A percentile compares a stretch with the other conserved stretches of the same genome.
Conservation (phyloP, 2,113 vertebrate species). For the Corythornis vintsioides region DNA sequence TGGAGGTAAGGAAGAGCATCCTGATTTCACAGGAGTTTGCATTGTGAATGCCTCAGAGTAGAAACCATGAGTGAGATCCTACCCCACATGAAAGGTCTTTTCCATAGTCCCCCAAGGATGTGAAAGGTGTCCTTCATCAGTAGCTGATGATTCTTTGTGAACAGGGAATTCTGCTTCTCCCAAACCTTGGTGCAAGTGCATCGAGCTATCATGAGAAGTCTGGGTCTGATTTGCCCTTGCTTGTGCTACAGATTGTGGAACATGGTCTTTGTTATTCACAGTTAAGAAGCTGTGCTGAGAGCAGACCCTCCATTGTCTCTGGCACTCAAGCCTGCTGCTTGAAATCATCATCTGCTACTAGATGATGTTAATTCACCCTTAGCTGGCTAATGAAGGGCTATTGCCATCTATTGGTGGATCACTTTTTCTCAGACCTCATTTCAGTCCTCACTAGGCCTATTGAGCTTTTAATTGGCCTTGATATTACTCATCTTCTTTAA, state of each 20-base stretch:
- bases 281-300: not conserved
- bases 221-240: not conserved
- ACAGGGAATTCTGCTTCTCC: not conserved
- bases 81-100: not conserved
- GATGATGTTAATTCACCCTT: not conserved
- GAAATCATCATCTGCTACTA: not conserved
- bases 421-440: not conserved
- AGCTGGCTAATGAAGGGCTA: not conserved
- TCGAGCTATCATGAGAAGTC: not conserved
- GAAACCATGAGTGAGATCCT: not conserved
- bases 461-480: not conserved
- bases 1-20: slow-evolving; percentile 82
- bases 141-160: not conserved
- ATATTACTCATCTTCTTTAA: not conserved
- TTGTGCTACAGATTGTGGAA: not conserved
- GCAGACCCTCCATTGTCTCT: not conserved
- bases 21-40: not conserved
- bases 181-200: not conserved
- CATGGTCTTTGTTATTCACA: not conserved
- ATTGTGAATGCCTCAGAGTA: not conserved
- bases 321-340: not conserved
- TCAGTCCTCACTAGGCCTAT: not conserved
- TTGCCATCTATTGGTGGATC: slow-evolving; percentile 36
- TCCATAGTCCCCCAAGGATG: not conserved
- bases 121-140: not conserved